Conservation (phyloP, 2,888 invertebrate species). For the Drosophila hamatofila region DNA sequence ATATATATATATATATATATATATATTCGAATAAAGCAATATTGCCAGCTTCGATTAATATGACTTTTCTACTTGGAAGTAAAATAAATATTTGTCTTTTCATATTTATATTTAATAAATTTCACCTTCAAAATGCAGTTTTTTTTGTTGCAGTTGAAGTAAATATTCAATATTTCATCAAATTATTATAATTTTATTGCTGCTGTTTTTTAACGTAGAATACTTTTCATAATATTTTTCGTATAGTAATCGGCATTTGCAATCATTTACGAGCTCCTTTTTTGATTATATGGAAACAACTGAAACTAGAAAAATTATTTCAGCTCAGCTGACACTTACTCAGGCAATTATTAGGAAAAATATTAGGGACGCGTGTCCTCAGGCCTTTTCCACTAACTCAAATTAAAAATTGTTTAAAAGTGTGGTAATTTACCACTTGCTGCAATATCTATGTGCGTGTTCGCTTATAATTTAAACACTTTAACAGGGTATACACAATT, state of each 20-base stretch:
- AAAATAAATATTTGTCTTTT: not conserved
- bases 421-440: not conserved
- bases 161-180: not conserved
- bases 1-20: not conserved
- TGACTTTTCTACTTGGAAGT: not conserved
- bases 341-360: no score
- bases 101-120: not conserved
- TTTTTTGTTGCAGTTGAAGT: not conserved
- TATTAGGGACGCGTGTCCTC: not conserved
- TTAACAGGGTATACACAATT: not conserved
- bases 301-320: not conserved
- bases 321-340: no score
- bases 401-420: not conserved
- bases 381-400: not conserved
- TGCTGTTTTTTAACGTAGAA: not conserved
- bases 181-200: not conserved
- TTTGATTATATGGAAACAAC: not conserved
- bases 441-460: not conserved
- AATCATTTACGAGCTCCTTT: not conserved
- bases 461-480: not conserved
- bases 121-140: not conserved
- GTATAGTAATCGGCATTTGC: not conserved
- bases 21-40: not conserved
- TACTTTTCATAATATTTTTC: not conserved
- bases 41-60: not conserved